Conservation (phyloP, 2,888 invertebrate genomes). For the Troilus luridus region DNA sequence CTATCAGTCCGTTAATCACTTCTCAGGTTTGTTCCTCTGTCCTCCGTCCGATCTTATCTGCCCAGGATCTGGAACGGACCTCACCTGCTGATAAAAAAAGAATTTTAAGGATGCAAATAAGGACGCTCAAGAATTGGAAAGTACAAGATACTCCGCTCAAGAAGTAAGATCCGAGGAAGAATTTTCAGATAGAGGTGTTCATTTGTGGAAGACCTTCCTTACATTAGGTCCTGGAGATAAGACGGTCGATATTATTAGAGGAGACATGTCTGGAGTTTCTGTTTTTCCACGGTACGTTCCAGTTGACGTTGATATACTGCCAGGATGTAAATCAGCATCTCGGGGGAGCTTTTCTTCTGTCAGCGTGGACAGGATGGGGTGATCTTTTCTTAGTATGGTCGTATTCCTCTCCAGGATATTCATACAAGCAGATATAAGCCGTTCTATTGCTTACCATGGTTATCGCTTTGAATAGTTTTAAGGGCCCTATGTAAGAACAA, state of each 20-base stretch:
- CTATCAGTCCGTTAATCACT: slow-evolving; percentile 30
- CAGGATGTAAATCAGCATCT: slow-evolving; percentile 40
- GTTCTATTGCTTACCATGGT: neutral
- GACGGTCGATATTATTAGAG: slow-evolving; percentile 46
- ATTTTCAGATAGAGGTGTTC: slow-evolving; percentile 41
- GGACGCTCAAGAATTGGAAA: slow-evolving; percentile 25
- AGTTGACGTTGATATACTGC: slow-evolving; percentile 39
- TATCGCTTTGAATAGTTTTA: neutral
- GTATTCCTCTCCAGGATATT: neutral
- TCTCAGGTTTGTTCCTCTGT: slow-evolving; percentile 21
- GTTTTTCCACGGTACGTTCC: neutral
- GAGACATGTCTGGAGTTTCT: slow-evolving; percentile 35
- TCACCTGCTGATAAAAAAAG: slow-evolving; percentile 42
- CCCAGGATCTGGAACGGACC: neutral
- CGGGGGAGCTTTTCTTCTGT: slow-evolving; percentile 46
- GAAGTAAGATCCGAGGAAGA: slow-evolving; percentile 40
- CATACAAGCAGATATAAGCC: neutral
- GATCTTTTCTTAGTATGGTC: slow-evolving; percentile 23
- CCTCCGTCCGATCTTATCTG: slow-evolving; percentile 4
- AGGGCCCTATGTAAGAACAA: no score
- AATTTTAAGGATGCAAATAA: slow-evolving; percentile 38
- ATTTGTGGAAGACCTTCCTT: slow-evolving; percentile 38
- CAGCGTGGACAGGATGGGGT: neutral
- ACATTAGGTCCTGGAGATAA: slow-evolving; percentile 11
- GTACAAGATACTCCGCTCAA: neutral